These are phyloP conservation scores for Xiphorhynchus elegans DNA, from an alignment of 2,113 vertebrate genomes.

Conservation along the genomic window DNA sequence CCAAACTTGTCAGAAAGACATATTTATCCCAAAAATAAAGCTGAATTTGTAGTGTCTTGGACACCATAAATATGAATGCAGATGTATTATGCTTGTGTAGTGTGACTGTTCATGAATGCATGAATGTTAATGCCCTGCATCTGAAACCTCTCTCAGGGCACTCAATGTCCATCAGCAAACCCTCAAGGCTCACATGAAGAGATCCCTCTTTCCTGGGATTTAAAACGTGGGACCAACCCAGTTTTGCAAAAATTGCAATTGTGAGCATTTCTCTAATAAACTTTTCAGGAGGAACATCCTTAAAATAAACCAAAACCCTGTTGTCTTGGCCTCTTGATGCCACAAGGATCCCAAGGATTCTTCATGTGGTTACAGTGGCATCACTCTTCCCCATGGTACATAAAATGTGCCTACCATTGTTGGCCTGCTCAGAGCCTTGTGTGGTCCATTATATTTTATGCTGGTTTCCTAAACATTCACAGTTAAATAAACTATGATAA, in stretches of 20 bases:
- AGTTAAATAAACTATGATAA: constrained; percentile 84
- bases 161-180: not conserved
- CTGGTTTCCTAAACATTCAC: constrained; percentile 73
- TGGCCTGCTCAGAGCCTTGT: constrained; percentile 72
- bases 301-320: not conserved
- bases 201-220: not conserved
- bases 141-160: not conserved
- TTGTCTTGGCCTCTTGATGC: not conserved
- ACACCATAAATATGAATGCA: not conserved
- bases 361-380: not conserved
- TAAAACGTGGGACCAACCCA: not conserved
- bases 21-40: not conserved
- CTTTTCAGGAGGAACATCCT: not conserved
- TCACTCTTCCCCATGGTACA: not conserved
- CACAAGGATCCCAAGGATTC: not conserved
- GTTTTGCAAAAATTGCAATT: not conserved
- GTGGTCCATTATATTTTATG: constrained; percentile 83
- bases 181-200: not conserved
- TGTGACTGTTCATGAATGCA: not conserved
- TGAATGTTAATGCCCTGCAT: not conserved
- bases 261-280: not conserved
- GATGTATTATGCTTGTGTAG: not conserved
- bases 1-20: not conserved
- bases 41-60: not conserved
- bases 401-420: not conserved